phyloP scores from a whole-genome alignment of 1,140 invertebrate species.

The Drosophila saltans region DNA sequence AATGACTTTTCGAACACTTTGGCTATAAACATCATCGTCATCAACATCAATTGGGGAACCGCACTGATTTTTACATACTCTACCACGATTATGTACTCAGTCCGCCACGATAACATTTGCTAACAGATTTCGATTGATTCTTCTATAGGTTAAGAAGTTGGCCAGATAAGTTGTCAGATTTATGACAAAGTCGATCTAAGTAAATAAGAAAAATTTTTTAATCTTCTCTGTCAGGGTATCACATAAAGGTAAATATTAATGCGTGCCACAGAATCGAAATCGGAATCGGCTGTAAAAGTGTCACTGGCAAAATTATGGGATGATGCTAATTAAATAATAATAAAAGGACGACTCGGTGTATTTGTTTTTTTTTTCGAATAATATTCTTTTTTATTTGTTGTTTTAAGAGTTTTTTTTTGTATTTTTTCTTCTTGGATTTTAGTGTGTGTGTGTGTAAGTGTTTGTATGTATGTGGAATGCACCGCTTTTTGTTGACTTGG shows the following conservation, averaged over 20 bases:
- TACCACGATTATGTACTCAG: neutral
- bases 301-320: conserved; percentile 40
- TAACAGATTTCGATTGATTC: too few relatives aligned
- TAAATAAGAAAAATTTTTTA: too few relatives aligned
- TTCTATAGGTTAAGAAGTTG: too few relatives aligned
- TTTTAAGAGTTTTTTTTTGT: conserved; percentile 66
- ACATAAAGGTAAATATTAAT: conserved; percentile 36
- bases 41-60: conserved; percentile 40
- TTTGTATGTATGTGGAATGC: conserved; percentile 63
- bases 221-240: conserved; percentile 15
- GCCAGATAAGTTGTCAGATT: too few relatives aligned
- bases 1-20: conserved; percentile 77
- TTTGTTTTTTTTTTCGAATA: conserved; percentile 67
- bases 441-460: conserved; percentile 27
- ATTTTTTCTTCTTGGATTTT: conserved; percentile 74
- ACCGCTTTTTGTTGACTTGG: conserved; percentile 76
- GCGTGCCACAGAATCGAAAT: neutral
- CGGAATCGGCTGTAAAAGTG: conserved; percentile 61
- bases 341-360: conserved; percentile 50
- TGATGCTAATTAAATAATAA: conserved; percentile 72
- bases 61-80: conserved; percentile 34
- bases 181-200: too few relatives aligned
- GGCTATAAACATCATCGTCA: conserved; percentile 63
- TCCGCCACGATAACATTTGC: too few relatives aligned
- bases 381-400: conserved; percentile 79